Evolutionary conservation across 2,113 vertebrate species (phyloP).

Genomic region (Paraplagusia blochii): DNA sequence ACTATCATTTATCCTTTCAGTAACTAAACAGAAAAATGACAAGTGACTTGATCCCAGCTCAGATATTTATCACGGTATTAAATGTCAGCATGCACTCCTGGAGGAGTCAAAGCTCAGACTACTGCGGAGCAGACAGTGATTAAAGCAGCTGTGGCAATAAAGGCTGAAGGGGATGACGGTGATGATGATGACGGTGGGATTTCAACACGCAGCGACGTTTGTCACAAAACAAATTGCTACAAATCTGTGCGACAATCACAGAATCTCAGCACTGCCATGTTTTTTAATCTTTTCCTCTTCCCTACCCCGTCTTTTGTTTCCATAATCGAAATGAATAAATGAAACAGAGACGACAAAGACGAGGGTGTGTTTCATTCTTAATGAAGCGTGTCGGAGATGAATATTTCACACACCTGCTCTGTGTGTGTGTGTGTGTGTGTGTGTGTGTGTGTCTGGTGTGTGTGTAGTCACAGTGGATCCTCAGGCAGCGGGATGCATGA

Average conservation of each 20-base stretch:
- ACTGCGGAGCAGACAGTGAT: conserved; percentile 61
- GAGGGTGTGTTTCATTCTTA: conserved; percentile 76
- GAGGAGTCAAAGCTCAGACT: conserved; percentile 60
- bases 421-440: conserved; percentile 52
- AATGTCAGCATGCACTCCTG: conserved; percentile 36
- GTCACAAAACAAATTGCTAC: conserved; percentile 80
- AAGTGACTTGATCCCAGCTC: conserved; percentile 32
- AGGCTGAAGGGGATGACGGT: conserved; percentile 44
- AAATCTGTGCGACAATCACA: conserved; percentile 77
- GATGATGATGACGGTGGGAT: conserved; percentile 65
- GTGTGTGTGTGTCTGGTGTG: conserved; percentile 48
- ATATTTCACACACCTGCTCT: conserved; percentile 80
- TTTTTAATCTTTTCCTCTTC: conserved; percentile 68
- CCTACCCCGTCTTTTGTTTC: conserved; percentile 79
- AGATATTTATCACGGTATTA: conserved; percentile 35
- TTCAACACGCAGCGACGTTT: conserved; percentile 71
- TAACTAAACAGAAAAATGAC: conserved; percentile 44
- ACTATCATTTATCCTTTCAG: conserved; percentile 45
- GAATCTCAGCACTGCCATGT: conserved; percentile 67
- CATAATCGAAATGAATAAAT: conserved; percentile 79
- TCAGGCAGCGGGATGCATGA: conserved; percentile 53
- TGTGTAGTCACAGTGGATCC: no score
- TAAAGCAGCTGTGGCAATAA: conserved; percentile 53
- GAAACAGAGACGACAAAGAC: conserved; percentile 25
- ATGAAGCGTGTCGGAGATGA: conserved; percentile 78